These are phyloP conservation scores for Orchesellides sinensis DNA, from an alignment of 2,888 invertebrate species.

Conservation along the genomic window DNA sequence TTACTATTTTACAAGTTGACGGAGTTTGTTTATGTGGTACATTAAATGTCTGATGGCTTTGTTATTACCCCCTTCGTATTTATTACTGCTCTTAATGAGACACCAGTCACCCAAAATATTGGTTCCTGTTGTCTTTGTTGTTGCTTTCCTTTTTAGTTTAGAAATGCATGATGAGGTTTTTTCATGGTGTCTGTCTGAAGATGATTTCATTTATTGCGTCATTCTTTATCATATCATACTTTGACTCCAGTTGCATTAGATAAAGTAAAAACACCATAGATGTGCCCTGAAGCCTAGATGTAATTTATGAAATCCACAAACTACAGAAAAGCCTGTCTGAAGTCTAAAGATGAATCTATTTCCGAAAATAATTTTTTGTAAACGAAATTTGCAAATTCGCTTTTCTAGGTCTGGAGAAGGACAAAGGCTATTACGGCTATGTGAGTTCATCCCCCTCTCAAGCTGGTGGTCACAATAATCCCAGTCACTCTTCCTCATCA, in stretches of 20 bases:
- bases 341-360: too few species aligned
- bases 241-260: slow-evolving; percentile 49
- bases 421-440: slow-evolving; percentile 31
- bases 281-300: too few species aligned
- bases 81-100: slow-evolving; percentile 49
- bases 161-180: slow-evolving; percentile 19
- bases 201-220: slow-evolving; percentile 35
- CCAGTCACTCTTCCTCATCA: slow-evolving; percentile 10
- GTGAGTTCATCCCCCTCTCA: slow-evolving; percentile 3
- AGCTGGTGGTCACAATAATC: slow-evolving; percentile 25
- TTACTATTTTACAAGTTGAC: too few species aligned
- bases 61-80: slow-evolving; percentile 50
- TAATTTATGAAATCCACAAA: too few species aligned
- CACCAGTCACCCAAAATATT: neutral
- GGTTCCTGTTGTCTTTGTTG: neutral
- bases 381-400: too few species aligned
- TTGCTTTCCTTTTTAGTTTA: too few species aligned
- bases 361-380: too few species aligned
- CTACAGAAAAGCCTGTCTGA: too few species aligned
- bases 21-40: too few species aligned
- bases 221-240: slow-evolving; percentile 51
- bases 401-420: slow-evolving; percentile 2
- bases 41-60: neutral
- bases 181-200: slow-evolving; percentile 23
- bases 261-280: too few species aligned